Conservation (phyloP, 2,113 vertebrate genomes). For the Callorhinus ursinus region DNA sequence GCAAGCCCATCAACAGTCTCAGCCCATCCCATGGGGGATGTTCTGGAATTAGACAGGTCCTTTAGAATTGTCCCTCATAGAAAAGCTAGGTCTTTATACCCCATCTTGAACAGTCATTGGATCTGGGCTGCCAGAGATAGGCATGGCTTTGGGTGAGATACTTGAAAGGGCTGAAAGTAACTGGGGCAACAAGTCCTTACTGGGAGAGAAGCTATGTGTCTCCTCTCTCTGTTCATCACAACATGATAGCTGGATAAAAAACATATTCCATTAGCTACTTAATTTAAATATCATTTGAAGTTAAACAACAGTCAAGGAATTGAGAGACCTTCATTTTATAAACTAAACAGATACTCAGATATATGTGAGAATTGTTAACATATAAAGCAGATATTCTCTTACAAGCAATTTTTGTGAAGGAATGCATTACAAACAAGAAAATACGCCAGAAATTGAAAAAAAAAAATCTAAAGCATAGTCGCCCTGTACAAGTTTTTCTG, state of each 20-base stretch:
- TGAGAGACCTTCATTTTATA: constrained; percentile 18
- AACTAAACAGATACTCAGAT: not conserved
- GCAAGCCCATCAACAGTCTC: not conserved
- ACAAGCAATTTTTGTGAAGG: not conserved
- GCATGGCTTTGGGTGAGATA: not conserved
- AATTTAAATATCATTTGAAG: constrained; percentile 19
- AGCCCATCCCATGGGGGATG: not conserved
- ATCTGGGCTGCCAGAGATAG: not conserved
- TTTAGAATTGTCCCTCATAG: not conserved
- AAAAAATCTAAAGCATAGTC: not conserved
- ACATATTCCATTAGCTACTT: not conserved
- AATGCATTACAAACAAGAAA: not conserved
- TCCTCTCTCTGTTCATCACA: not conserved
- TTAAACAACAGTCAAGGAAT: not conserved
- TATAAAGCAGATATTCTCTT: not conserved
- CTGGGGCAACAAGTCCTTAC: not conserved
- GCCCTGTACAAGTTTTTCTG: not conserved
- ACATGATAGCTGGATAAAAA: not conserved
- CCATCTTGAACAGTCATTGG: not conserved
- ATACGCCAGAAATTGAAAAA: not conserved
- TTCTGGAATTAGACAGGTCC: not conserved
- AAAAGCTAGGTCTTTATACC: not conserved
- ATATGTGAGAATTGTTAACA: not conserved
- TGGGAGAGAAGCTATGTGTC: not conserved
- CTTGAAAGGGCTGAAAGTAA: not conserved